A percentile compares a stretch with the other conserved stretches of the same genome.
Conservation (phyloP, 2,888 invertebrate genomes). For the Eustalomyia histrio region DNA sequence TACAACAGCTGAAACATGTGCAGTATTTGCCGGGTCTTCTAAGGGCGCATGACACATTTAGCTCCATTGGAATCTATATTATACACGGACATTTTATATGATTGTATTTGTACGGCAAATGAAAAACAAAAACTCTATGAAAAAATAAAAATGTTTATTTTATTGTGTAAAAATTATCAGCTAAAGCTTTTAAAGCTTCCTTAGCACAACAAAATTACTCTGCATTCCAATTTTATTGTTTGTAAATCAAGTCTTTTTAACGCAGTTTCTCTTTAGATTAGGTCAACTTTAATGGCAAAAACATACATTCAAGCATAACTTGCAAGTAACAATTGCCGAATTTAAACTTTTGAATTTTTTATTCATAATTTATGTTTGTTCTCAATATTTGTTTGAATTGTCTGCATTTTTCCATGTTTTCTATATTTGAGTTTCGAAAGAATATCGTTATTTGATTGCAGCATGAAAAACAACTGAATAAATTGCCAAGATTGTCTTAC, state of each 20-base stretch:
- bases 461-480: too few species aligned
- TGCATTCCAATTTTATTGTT: not conserved
- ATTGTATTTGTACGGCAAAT: not conserved
- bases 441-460: too few species aligned
- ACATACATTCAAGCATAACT: not conserved
- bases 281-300: not conserved
- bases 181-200: not conserved
- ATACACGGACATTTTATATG: not conserved
- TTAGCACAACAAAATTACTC: not conserved
- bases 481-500: too few species aligned
- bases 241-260: not conserved
- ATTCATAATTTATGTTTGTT: too few species aligned
- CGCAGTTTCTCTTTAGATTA: not conserved
- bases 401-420: too few species aligned
- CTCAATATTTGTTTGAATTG: too few species aligned
- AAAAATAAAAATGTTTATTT: conserved; percentile 1
- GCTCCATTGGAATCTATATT: conserved; percentile 40
- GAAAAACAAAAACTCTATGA: not conserved
- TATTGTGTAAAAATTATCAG: not conserved
- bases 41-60: conserved; percentile 54
- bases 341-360: not conserved
- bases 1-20: conserved; percentile 45
- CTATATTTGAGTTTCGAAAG: too few species aligned
- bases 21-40: conserved; percentile 55
- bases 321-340: not conserved